These are phyloP conservation scores for Laticauda laticaudata DNA, from an alignment of 2,113 vertebrate species.

Conservation along the genomic window DNA sequence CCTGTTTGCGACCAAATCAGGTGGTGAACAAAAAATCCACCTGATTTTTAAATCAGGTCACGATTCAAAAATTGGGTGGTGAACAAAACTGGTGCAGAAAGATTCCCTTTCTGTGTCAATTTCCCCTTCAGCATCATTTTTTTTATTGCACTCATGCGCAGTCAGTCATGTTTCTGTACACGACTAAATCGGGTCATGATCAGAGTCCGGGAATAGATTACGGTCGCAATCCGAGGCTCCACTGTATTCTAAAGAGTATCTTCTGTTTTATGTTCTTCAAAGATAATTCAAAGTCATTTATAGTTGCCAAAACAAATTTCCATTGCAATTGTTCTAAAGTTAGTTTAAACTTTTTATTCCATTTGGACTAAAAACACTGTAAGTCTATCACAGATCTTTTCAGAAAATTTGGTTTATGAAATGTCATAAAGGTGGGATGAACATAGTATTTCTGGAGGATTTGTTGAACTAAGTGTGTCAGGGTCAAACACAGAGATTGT, in stretches of 20 bases:
- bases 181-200: no score
- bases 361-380: not conserved
- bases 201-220: no score
- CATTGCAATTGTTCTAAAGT: not conserved
- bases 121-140: no score
- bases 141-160: no score
- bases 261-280: not conserved
- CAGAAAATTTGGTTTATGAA: not conserved
- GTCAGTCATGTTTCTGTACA: no score
- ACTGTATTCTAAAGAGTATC: not conserved
- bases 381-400: not conserved
- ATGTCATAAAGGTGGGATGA: not conserved
- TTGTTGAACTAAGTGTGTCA: not conserved
- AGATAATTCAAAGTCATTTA: not conserved
- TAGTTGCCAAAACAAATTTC: not conserved
- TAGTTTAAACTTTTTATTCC: not conserved
- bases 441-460: not conserved
- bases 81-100: no score
- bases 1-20: no score
- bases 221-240: no score
- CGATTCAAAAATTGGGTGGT: no score
- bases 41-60: no score
- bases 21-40: no score
- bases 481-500: not conserved
- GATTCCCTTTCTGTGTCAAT: no score